Evolutionary conservation across 2,888 invertebrate genomes (phyloP), one percentile per base, ranked within the genome.

Genomic region (Amphiduros pacificus): DNA sequence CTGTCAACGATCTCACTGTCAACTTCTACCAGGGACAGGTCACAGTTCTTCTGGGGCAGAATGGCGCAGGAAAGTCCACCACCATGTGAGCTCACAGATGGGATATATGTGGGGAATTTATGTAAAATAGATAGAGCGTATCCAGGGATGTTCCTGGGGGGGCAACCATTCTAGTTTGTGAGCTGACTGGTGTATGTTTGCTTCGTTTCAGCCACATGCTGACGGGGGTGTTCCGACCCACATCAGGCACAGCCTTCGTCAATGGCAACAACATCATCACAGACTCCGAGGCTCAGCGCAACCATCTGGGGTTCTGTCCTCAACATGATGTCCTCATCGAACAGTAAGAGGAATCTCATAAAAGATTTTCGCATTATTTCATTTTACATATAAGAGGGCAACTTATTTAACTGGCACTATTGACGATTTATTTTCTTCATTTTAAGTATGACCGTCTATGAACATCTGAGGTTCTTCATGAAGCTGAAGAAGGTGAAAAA

Each of bases 271-370:
- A 70, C 61, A 66, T 70, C 20, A 31, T 55, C 28, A 59, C 65
- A 17, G 66, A 75, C n/a, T 65, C 73, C 40, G 48, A 62, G 5
- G 63, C 70, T 50, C 73, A 75, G 28, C 61, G 77, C 28, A 68
- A 72, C 48, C 64, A 75, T 31, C 62, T 84, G n/a, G 84, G 84
- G 17, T 72, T 81, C 52, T 84, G 84, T 71, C 82, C 84, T 1
- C 84, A 84, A 67, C 77, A 82, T 62, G 81, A 84, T 65, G 74
- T 79, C 3, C 70, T 84, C 20, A 83, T 80, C 71, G 77, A 79
- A 51, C 77, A 75, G 82, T 82, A 69, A 78, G 78, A 75, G 24
- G 1, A n/a, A 44, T 44, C 22, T 22, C 5, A 20, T 44, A 5
- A 5, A 11, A 6, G n/a, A 9, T 44, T 44, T 44, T 20, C 44